Evolutionary conservation across 2,888 invertebrate genomes (phyloP), one percentile per base, ranked within the genome.

Genomic region (Reticulitermes lucifugus): DNA sequence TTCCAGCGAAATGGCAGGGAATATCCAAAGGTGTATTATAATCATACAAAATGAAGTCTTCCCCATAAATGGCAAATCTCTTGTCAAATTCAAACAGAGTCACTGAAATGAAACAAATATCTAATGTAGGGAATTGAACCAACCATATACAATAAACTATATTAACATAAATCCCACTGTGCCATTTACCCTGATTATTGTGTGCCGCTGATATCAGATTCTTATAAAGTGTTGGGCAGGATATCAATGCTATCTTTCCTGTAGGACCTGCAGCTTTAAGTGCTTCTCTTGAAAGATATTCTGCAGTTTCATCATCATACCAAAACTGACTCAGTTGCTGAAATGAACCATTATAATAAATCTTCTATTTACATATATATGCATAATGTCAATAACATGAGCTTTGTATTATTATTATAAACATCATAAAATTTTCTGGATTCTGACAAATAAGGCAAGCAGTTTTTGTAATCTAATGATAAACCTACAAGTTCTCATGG

Each of bases 241-340:
- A 98, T 55, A 98, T 92, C 83, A 98, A 93, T 0, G 96, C 98
- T 84, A 98, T 95, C 88, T 92, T 94, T 0, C 94, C 94, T 70
- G 92, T 91, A 14, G 91, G 88, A 14, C 92, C 92, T 25, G 94
- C 91, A 7, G 91, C 90, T 86, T 92, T 91, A 79, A 95, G 89
- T 12, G 95, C 94, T 85, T 96, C 95, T 88, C 93, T 92, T 0
- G 95, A 95, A n/a, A 99, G 91, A 1, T 90, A 90, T 51, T 93
- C 91, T 73, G 96, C 95, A 0, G 99, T 99, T 5, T 92, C 90
- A 71, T 96, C 95, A 89, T 96, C 95, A 89, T 99, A 99, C 99
- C 99, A 99, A 92, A 99, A 99, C 91, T 99, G 99, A 89, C 98
- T 98, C 71, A 99, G 91, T 97, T 99, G 98, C 98, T 98, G 90